Conservation (phyloP, 1,140 invertebrate species). For the Odontomachus brunneus region DNA sequence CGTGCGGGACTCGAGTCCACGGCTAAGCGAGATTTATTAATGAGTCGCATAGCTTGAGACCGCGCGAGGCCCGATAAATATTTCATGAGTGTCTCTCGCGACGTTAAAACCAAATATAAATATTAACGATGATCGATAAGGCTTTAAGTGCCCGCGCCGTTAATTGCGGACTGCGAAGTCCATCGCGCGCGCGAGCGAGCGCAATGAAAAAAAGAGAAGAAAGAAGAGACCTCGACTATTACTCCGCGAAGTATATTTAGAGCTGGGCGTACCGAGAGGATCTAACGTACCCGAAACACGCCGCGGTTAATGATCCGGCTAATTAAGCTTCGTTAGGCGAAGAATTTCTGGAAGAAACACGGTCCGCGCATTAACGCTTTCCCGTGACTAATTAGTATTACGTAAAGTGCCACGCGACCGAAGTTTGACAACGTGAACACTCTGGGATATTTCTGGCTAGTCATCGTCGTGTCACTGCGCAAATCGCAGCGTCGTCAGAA, state of each 20-base stretch:
- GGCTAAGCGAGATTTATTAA: constrained; percentile 53
- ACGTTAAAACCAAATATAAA: constrained; percentile 38
- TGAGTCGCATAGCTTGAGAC: constrained; percentile 18
- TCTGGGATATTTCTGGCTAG: constrained; percentile 46
- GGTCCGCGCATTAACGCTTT: constrained; percentile 58
- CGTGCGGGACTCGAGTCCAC: constrained; percentile 28
- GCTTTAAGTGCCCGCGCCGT: neutral
- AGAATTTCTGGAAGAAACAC: constrained; percentile 64
- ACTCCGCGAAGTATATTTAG: constrained; percentile 56
- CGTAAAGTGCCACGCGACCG: constrained; percentile 30
- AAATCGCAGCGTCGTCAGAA: constrained; percentile 9
- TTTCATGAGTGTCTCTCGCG: constrained; percentile 4
- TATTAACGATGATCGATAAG: constrained; percentile 36
- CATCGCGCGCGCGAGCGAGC: neutral
- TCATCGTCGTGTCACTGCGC: constrained; percentile 17
- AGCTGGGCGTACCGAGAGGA: constrained; percentile 47
- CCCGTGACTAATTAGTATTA: constrained; percentile 67
- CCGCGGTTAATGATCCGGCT: constrained; percentile 65
- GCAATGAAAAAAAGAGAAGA: constrained; percentile 8
- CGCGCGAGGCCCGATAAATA: constrained; percentile 32
- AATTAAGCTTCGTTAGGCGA: constrained; percentile 69
- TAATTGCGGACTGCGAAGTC: neutral
- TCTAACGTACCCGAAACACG: constrained; percentile 34
- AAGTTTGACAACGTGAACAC: constrained; percentile 35
- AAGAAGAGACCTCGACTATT: neutral